phyloP scores from a whole-genome alignment of 2,888 invertebrate species.

The Drosophila gaucha region DNA sequence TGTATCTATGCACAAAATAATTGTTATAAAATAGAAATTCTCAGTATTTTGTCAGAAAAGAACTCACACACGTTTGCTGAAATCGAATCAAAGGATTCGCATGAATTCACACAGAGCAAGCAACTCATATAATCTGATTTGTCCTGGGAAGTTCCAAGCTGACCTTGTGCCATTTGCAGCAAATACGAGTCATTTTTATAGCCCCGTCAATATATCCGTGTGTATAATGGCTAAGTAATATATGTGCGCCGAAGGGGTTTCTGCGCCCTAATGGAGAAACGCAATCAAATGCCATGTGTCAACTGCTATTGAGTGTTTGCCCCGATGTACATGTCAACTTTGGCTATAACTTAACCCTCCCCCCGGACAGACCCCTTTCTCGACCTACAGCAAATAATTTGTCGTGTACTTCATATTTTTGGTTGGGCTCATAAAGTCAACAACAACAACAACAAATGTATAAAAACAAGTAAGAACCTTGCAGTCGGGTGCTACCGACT shows the following conservation, averaged over 20 bases:
- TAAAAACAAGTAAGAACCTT: too few relatives aligned
- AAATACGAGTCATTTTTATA: conserved; percentile 25
- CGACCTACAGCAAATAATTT: conserved; percentile 67
- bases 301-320: conserved; percentile 49
- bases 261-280: conserved; percentile 38
- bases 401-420: conserved; percentile 54
- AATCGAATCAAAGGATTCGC: conserved; percentile 4
- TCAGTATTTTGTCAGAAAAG: too few relatives aligned
- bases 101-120: background rate
- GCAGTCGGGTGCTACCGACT: too few relatives aligned
- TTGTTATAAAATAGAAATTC: background rate
- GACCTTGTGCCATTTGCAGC: conserved; percentile 27
- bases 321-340: conserved; percentile 35
- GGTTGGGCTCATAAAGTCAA: conserved; percentile 55
- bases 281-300: conserved; percentile 64
- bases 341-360: conserved; percentile 10
- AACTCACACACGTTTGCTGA: too few relatives aligned
- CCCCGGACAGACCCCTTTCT: background rate
- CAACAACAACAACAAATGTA: conserved; percentile 22
- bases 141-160: conserved; percentile 5
- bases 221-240: conserved; percentile 11
- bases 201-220: conserved; percentile 12
- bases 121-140: background rate
- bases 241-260: conserved; percentile 33
- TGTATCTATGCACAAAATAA: background rate